A percentile compares a stretch with the other conserved stretches of the same genome.
Evolutionary conservation across 1,140 invertebrate genomes (phyloP).

Genomic region (Cyphomyrmex costatus): DNA sequence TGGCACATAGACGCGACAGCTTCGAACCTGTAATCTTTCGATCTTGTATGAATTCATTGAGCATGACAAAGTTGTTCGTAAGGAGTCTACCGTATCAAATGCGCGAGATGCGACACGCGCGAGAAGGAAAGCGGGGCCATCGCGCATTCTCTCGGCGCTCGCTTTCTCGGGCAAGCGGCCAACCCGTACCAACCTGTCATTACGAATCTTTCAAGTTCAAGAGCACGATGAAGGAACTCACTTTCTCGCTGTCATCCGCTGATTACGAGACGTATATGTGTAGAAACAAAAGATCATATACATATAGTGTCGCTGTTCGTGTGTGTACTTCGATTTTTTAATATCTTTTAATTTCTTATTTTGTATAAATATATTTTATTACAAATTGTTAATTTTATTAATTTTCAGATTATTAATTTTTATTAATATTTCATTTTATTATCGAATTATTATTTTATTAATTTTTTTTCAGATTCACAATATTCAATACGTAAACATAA

Average conservation of each 20-base stretch:
- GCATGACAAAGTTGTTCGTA: slow-evolving; percentile 44
- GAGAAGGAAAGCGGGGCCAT: slow-evolving; percentile 39
- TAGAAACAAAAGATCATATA: slow-evolving; percentile 2
- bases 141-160: slow-evolving; percentile 27
- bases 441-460: not conserved
- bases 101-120: slow-evolving; percentile 36
- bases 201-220: slow-evolving; percentile 62
- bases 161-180: slow-evolving; percentile 57
- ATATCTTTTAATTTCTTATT: not conserved
- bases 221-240: slow-evolving; percentile 44
- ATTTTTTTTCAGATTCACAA: not conserved
- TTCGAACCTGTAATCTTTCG: slow-evolving; percentile 26
- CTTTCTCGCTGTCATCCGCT: slow-evolving; percentile 26
- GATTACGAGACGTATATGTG: not conserved
- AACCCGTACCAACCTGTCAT: slow-evolving; percentile 38
- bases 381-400: not conserved
- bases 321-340: not conserved
- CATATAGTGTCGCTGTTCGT: not conserved
- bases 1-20: slow-evolving; percentile 24
- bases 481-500: not conserved
- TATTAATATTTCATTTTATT: not conserved
- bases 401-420: not conserved
- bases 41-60: slow-evolving; percentile 58
- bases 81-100: slow-evolving; percentile 36
- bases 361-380: not conserved